Evolutionary conservation across 2,797 vertebrate genomes (phyloP), one percentile per base, ranked within the genome.

Genomic region (Pelobates cultripes): DNA sequence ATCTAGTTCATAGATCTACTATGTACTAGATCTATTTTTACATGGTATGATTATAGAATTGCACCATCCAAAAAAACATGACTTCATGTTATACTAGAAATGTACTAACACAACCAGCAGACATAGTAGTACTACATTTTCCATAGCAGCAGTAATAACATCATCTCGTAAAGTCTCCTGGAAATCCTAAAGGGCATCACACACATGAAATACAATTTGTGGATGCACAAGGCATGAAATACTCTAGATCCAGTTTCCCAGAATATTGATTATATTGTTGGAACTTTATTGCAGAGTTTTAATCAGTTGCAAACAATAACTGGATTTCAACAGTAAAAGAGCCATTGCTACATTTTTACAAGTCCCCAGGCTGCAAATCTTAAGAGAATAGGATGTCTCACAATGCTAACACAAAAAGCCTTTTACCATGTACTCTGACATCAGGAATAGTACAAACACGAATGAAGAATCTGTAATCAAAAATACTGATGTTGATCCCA

Each of bases 281-380:
- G 28, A 64, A 73, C 40, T 79, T 64, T 79, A 80, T 80, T 66
- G 70, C 70, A 28, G 8, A 9, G 78, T 67, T 80, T 64, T 73
- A 80, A 73, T 80, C 78, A 80, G 40, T 43, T 72, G 47, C 60
- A 73, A 55, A 66, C 42, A 41, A 63, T 75, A 43, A 69, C 45
- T 51, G 51, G 40, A 75, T 69, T 70, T 44, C 28, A 14, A 70
- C 73, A 70, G 73, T 41, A 75, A 60, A 53, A 61, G 28, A 28
- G 66, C 64, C 53, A 76, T 81, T 81, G 66, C 53, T 53, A 73
- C 61, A 43, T 79, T 63, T 80, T 67, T 67, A 80, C 45, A 73
- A 57, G 45, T 73, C 70, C 61, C 78, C 67, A 63, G 41, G 70
- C 78, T 51, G 15, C 61, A 67, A 43, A 80, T 67, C 43, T 51